phyloP scores from a whole-genome alignment of 2,797 vertebrate genomes.

The Rhynchotus rufescens region DNA sequence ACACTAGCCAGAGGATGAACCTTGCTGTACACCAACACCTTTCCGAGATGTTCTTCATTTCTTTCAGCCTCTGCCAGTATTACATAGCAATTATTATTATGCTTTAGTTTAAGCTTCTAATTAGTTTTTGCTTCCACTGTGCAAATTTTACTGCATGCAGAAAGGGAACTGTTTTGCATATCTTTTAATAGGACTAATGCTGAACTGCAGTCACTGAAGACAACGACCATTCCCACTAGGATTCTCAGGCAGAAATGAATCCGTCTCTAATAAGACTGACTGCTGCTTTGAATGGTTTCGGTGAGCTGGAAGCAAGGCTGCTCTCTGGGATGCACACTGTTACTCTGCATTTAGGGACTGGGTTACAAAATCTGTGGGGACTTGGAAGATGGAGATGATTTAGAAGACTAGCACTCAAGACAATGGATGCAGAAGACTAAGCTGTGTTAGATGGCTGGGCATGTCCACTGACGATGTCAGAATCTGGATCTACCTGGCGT shows the following conservation, averaged over 20 bases:
- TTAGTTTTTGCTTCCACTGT: background rate
- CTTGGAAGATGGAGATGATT: background rate
- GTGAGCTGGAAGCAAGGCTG: background rate
- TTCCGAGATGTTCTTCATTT: background rate
- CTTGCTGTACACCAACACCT: background rate
- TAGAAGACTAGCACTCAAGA: background rate
- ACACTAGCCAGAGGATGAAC: accelerated
- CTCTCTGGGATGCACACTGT: background rate
- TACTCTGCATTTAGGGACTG: background rate
- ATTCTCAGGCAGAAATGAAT: background rate
- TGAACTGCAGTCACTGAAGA: background rate
- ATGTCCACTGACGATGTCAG: background rate
- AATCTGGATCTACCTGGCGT: background rate
- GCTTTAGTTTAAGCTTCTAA: background rate
- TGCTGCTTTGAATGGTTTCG: accelerated
- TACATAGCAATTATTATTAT: background rate
- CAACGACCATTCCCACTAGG: background rate
- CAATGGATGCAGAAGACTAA: background rate
- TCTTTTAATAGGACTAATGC: background rate
- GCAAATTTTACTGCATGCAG: background rate
- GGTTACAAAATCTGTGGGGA: background rate
- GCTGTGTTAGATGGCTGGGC: background rate
- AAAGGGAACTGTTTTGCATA: background rate
- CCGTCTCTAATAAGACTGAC: background rate
- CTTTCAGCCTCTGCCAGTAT: background rate